Evolutionary conservation across 2,113 vertebrate species (phyloP), one percentile per base, ranked within the genome.

Genomic region (Anguilla rostrata): DNA sequence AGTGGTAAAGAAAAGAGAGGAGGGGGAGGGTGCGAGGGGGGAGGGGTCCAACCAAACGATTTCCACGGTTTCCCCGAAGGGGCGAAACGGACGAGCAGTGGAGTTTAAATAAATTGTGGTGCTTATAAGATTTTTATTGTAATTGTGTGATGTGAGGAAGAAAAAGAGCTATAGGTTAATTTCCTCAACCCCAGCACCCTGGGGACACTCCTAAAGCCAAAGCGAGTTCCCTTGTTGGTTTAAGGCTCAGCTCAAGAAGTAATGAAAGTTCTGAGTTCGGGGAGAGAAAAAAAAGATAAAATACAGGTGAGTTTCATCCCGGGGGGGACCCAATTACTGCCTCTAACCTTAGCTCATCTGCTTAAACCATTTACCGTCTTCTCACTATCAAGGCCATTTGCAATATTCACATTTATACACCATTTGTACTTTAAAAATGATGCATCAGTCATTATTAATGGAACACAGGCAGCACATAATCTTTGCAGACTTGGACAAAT

Each of bases 401-500:
- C 80, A 20, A 26, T 22, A 22, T 81, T 43, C 57, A 84, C 57
- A 71, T 71, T 71, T 29, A 20, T 12, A 75, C 71, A 34, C n/a
- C 63, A 5, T 34, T n/a, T 26, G 26, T 34, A 34, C 71, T 75
- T 34, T 75, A 75, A 22, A 75, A n/a, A 93, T 94, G 94, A 92
- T 92, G 91, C 85, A 9, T 83, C 83, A 46, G 87, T 85, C 90
- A 90, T 88, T 91, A 91, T 91, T 89, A 94, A 93, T 87, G 88
- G 87, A 86, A 93, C 92, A 87, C 93, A 92, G 91, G 91, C 90
- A 90, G 91, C 87, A 91, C 90, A 88, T 94, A 94, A 95, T 95
- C 92, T 90, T 93, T 94, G 94, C 91, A 93, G 94, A 93, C 93
- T 90, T 89, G 93, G 93, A 95, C 94, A 94, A 95, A 95, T 94